Evolutionary conservation across 2,113 vertebrate genomes (phyloP).

Genomic region (Lycocorax pyrrhopterus): DNA sequence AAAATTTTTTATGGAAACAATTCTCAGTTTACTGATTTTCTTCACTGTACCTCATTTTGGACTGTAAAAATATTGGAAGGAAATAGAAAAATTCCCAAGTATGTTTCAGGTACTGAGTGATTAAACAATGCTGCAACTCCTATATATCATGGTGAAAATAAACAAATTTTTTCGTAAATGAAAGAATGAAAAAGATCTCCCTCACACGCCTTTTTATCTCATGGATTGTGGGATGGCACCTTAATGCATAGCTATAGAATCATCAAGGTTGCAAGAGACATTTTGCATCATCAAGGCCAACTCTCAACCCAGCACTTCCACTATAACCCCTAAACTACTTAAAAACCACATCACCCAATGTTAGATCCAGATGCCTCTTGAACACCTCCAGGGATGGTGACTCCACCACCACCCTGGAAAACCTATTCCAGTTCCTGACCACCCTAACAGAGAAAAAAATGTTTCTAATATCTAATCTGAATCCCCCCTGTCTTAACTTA

Average conservation of each 20-base stretch:
- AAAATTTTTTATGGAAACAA: not conserved
- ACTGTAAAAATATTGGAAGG: not conserved
- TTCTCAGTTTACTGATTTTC: not conserved
- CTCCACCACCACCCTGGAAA: not conserved
- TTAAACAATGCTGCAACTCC: not conserved
- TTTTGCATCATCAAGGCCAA: not conserved
- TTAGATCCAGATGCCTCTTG: not conserved
- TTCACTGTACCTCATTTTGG: not conserved
- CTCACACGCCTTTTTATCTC: not conserved
- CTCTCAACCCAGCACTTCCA: not conserved
- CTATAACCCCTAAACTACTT: not conserved
- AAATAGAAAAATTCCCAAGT: not conserved
- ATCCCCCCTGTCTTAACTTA: not conserved
- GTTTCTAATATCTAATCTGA: not conserved
- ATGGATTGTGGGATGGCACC: not conserved
- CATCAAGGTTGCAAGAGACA: not conserved
- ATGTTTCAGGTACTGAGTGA: fast-evolving
- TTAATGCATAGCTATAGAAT: not conserved
- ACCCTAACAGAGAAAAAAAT: not conserved
- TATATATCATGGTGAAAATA: not conserved
- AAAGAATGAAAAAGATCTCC: not conserved
- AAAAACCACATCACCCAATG: not conserved
- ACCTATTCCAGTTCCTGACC: not conserved
- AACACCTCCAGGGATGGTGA: not conserved
- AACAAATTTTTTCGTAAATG: not conserved